Conservation (phyloP, 2,797 vertebrate genomes). For the Chloroceryle amazona region DNA sequence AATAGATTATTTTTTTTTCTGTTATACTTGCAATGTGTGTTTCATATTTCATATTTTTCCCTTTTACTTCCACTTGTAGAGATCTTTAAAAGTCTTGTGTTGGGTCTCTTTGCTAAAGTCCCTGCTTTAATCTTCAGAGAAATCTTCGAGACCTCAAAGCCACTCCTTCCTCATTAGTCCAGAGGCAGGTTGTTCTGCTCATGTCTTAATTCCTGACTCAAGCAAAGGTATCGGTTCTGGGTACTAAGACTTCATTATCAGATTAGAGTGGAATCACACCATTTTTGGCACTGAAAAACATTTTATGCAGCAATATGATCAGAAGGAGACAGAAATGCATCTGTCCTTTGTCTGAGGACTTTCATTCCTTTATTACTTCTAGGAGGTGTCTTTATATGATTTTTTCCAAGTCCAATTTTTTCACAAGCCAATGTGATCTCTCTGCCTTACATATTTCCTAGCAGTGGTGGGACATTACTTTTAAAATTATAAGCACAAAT, state of each 20-base stretch:
- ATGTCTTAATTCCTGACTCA: not conserved
- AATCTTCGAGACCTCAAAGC: not conserved
- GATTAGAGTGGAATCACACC: not conserved
- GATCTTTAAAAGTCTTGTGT: not conserved
- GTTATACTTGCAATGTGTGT: not conserved
- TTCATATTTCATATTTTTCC: not conserved
- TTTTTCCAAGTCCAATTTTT: not conserved
- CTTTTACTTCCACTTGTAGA: not conserved
- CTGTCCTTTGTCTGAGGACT: not conserved
- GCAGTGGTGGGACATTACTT: not conserved
- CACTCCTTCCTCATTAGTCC: not conserved
- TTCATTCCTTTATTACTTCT: not conserved
- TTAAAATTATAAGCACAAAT: not conserved
- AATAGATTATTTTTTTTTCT: not conserved
- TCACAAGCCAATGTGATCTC: not conserved
- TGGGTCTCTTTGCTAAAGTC: not conserved
- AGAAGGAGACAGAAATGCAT: not conserved
- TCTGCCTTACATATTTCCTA: not conserved
- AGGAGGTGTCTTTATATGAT: not conserved
- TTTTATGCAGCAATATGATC: not conserved
- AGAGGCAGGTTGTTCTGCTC: not conserved
- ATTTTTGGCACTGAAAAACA: not conserved
- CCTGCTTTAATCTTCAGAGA: constrained; percentile 30
- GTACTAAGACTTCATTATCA: not conserved
- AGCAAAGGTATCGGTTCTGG: not conserved